Evolutionary conservation across 1,140 invertebrate species (phyloP), one percentile per base, ranked within the genome.

Genomic region (Cydia splendana): DNA sequence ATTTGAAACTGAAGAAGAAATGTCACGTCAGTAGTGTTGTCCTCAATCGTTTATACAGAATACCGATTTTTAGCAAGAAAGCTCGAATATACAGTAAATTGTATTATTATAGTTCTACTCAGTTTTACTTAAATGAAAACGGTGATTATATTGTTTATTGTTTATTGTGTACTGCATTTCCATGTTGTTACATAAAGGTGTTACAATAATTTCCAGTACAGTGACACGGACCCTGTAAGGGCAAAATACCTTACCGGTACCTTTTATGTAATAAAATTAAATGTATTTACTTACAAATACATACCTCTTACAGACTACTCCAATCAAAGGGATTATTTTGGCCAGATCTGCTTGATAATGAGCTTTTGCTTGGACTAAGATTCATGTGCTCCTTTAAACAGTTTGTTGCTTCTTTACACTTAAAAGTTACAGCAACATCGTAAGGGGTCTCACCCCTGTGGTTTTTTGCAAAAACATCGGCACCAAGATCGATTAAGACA

Each of bases 1-100:
- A 87, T 93, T 93, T 92, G 86, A 90, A 90, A 91, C 88, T 89
- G 84, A 81, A 89, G 86, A 91, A 87, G 81, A 88, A 87, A 87
- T 86, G 84, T 89, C 85, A 87, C 75, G 77, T 9, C 0, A 18
- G 7, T 75, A 75, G 74, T 75, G 74, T 51, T 75, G 74, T 57
- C 20, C 13, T 75, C 48, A 28, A 75, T 15, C 24, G 48, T 74
- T 38, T 20, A 24, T 24, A 24, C n/a, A 9, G 18, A 24, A 24
- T 62, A 62, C 57, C 42, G 69, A 34, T 71, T 34, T 71, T 71
- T 15, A 15, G 12, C 20, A 7, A 24, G 24, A 38, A 69, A 4
- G 0, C 45, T 48, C 45, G 45, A 15, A 13, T 13, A 13, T 13
- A 13, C 12, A 15, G 12, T 42, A 42, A 34, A 6, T 34, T 4